phyloP scores from a whole-genome alignment of 2,888 invertebrate genomes.

The Galerucella calmariensis region DNA sequence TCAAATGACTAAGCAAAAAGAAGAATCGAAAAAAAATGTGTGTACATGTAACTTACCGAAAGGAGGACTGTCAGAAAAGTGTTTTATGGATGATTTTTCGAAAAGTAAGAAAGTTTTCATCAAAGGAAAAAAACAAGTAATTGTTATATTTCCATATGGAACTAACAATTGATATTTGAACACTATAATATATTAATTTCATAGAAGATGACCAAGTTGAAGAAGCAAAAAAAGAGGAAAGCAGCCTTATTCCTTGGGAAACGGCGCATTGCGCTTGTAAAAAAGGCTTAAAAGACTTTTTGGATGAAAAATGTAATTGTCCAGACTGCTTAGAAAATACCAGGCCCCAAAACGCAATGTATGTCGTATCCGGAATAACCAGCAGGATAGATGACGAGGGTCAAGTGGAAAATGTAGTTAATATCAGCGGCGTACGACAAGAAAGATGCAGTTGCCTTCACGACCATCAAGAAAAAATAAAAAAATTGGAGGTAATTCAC shows the following conservation, averaged over 20 bases:
- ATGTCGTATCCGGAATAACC: slow-evolving; percentile 50
- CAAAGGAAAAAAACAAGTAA: too few relatives aligned
- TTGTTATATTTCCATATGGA: too few relatives aligned
- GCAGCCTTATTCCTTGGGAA: slow-evolving; percentile 23
- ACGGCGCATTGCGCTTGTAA: slow-evolving; percentile 31
- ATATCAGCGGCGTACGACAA: slow-evolving; percentile 45
- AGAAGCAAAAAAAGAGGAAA: not conserved
- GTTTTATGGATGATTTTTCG: slow-evolving; percentile 5
- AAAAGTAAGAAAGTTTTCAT: not conserved
- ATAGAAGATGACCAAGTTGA: slow-evolving; percentile 7
- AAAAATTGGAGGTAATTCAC: slow-evolving; percentile 39
- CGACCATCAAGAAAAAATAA: slow-evolving; percentile 45
- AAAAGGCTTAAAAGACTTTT: slow-evolving; percentile 29
- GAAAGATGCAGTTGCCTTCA: slow-evolving; percentile 48
- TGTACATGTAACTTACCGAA: slow-evolving; percentile 3
- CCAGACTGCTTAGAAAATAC: slow-evolving; percentile 21
- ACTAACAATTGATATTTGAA: not conserved
- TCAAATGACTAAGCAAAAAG: slow-evolving; percentile 5
- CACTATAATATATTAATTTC: not conserved
- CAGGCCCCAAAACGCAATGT: slow-evolving; percentile 36
- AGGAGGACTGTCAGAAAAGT: not conserved
- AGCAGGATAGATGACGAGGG: slow-evolving; percentile 34
- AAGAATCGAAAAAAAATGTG: not conserved
- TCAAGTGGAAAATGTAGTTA: slow-evolving; percentile 35
- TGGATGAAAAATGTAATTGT: slow-evolving; percentile 30